phyloP scores from a whole-genome alignment of 2,888 invertebrate genomes.

The Itoplectis maculator region DNA sequence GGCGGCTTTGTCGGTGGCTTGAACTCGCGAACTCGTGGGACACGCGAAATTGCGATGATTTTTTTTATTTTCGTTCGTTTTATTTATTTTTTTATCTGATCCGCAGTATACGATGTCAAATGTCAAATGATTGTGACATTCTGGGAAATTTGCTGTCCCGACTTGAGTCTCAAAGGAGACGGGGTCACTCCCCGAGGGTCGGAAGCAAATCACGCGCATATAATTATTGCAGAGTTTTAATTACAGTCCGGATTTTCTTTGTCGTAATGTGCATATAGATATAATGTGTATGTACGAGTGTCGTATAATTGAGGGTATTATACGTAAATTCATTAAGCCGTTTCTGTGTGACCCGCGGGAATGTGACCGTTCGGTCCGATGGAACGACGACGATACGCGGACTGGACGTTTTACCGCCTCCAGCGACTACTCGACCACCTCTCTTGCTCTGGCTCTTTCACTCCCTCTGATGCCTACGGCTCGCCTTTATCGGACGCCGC shows the following conservation, averaged over 20 bases:
- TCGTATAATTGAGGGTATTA: slow-evolving; percentile 1
- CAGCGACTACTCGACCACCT: slow-evolving; percentile 3
- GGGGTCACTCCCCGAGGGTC: not conserved
- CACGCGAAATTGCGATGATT: not conserved
- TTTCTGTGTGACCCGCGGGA: not conserved
- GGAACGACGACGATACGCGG: slow-evolving; percentile 25
- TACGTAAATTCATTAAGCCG: slow-evolving; percentile 38
- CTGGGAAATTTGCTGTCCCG: slow-evolving; percentile 5
- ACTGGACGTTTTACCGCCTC: slow-evolving; percentile 39
- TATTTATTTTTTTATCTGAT: not conserved
- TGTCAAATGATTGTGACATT: slow-evolving; percentile 4
- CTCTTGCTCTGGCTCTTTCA: not conserved
- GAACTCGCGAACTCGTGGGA: not conserved
- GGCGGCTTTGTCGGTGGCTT: not conserved
- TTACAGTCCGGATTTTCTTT: slow-evolving; percentile 15
- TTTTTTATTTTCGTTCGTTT: not conserved
- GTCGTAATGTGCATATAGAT: slow-evolving; percentile 17
- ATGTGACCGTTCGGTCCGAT: slow-evolving; percentile 30
- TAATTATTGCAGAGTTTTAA: slow-evolving; percentile 51
- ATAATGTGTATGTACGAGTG: not conserved
- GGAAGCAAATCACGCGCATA: slow-evolving; percentile 25
- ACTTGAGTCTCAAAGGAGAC: not conserved
- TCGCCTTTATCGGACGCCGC: slow-evolving; percentile 24
- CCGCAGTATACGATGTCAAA: not conserved
- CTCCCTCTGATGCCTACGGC: not conserved